A percentile compares a stretch with the other conserved stretches of the same genome.
phyloP scores from a whole-genome alignment of 1,140 invertebrate genomes.

The Hetaerina americana region DNA sequence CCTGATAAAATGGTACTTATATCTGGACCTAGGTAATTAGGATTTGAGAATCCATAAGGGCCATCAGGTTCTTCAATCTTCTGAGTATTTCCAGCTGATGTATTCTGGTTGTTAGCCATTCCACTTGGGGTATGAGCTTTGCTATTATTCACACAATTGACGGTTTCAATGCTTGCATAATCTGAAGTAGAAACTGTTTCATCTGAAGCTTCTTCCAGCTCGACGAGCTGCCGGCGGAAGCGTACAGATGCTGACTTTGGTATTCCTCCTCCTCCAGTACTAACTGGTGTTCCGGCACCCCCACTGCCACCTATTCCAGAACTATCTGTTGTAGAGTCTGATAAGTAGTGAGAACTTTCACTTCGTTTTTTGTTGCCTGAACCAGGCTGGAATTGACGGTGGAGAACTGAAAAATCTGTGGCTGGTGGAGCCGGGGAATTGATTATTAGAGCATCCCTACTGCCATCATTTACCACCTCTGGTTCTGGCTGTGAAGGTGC shows the following conservation, averaged over 20 bases:
- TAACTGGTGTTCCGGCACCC: not conserved
- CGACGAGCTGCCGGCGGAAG: constrained; percentile 31
- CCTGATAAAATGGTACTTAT: constrained; percentile 30
- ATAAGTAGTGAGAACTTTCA: constrained; percentile 27
- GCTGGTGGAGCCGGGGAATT: not conserved
- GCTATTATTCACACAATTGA: constrained; percentile 25
- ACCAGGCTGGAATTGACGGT: constrained; percentile 21
- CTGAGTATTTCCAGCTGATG: not conserved
- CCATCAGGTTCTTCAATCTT: not conserved
- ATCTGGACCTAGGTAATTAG: constrained; percentile 55
- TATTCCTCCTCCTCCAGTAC: constrained; percentile 18
- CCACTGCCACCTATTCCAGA: not conserved
- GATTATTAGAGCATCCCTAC: not conserved
- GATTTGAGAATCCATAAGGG: constrained; percentile 43
- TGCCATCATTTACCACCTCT: not conserved
- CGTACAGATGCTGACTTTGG: constrained; percentile 41
- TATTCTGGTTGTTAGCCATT: constrained; percentile 2
- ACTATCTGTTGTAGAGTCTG: not conserved
- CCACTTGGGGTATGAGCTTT: not conserved
- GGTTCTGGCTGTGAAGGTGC: not conserved
- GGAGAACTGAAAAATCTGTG: constrained; percentile 20
- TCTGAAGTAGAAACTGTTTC: constrained; percentile 55
- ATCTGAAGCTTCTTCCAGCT: constrained; percentile 42
- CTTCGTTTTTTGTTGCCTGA: constrained; percentile 23
- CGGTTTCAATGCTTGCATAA: constrained; percentile 58